Conservation (phyloP, 2,797 vertebrate genomes). For the Leptoclinus maculatus region DNA sequence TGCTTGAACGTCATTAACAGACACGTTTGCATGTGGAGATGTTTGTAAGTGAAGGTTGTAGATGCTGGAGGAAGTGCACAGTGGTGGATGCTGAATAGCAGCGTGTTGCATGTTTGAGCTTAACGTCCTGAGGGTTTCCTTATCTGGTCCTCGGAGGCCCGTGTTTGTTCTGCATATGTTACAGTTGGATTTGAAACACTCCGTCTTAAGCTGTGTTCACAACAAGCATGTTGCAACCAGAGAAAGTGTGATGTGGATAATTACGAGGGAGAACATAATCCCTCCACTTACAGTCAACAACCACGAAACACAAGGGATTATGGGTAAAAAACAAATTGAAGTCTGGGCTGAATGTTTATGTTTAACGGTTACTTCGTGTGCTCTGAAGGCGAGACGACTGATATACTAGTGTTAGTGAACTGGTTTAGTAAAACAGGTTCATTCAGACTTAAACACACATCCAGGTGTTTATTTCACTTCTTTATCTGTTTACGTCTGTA, state of each 20-base stretch:
- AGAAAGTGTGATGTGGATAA: not conserved
- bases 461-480: not conserved
- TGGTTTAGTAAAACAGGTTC: not conserved
- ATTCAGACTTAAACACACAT: not conserved
- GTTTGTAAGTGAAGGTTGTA: not conserved
- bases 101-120: not conserved
- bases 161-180: not conserved
- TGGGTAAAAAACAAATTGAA: not conserved
- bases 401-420: not conserved
- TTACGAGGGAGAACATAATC: not conserved
- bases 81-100: not conserved
- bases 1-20: not conserved
- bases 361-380: not conserved
- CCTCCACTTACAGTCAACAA: conserved; percentile 3
- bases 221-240: not conserved
- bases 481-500: too few relatives aligned
- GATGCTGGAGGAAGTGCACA: not conserved
- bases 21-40: not conserved
- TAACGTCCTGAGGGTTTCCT: not conserved
- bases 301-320: not conserved
- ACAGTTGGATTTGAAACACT: not conserved
- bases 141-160: not conserved
- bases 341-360: not conserved
- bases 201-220: not conserved
- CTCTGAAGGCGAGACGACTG: not conserved